These are phyloP conservation scores for Sebastes trivittatus DNA, from an alignment of 2,797 vertebrate genomes.

Conservation along the genomic window DNA sequence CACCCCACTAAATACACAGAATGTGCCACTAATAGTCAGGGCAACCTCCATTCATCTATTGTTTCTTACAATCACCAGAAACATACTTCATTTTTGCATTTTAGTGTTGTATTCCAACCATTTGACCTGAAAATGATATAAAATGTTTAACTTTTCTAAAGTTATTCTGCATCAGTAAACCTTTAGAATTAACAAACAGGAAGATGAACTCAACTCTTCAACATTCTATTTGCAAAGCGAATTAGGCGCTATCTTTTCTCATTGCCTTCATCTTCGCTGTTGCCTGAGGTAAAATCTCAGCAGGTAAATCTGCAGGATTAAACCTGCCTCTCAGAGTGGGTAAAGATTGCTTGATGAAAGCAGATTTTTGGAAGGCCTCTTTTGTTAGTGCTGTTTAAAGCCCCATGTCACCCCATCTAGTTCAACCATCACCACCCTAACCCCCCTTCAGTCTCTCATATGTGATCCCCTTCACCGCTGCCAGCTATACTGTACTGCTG, in stretches of 20 bases:
- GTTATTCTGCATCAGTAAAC: slow-evolving; percentile 13
- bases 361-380: slow-evolving; percentile 21
- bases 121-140: not conserved
- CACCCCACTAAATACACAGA: not conserved
- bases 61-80: not conserved
- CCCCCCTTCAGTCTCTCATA: not conserved
- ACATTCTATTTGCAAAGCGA: slow-evolving; percentile 1
- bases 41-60: not conserved
- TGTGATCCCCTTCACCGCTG: not conserved
- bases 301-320: slow-evolving; percentile 60
- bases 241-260: slow-evolving; percentile 1
- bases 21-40: not conserved
- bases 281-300: slow-evolving; percentile 45
- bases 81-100: not conserved
- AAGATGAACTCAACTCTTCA: slow-evolving; percentile 1
- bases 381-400: slow-evolving; percentile 11
- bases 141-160: slow-evolving; percentile 16
- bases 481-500: slow-evolving; percentile 2
- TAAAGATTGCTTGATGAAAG: slow-evolving; percentile 40
- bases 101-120: not conserved
- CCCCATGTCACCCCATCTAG: not conserved
- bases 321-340: slow-evolving; percentile 17
- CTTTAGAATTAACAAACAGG: slow-evolving; percentile 10
- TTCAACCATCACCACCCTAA: slow-evolving; percentile 11
- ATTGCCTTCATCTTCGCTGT: slow-evolving; percentile 21